phyloP scores from a whole-genome alignment of 2,888 invertebrate species.

The Itoplectis maculator region DNA sequence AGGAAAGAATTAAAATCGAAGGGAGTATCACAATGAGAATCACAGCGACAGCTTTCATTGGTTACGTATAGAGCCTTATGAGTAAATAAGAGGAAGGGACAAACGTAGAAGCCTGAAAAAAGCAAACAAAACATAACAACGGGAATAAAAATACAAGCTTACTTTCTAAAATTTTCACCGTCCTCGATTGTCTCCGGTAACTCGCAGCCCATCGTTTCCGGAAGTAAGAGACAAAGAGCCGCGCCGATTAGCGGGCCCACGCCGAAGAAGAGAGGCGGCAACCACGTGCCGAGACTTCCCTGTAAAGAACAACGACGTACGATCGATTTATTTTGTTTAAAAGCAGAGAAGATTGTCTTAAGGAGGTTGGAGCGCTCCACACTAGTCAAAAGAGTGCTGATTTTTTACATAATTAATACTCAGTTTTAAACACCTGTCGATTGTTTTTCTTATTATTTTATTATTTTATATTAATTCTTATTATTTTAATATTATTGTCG shows the following conservation, averaged over 20 bases:
- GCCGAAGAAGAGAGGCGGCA: conserved; percentile 85
- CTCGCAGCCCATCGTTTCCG: conserved; percentile 85
- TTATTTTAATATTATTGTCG: no score
- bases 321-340: no score
- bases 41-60: conserved; percentile 26
- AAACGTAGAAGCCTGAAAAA: neutral
- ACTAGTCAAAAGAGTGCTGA: no score
- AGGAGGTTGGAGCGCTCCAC: no score
- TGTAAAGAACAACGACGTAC: conserved; percentile 53
- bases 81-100: neutral
- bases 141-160: conserved; percentile 50
- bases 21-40: neutral
- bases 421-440: no score
- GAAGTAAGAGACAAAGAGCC: conserved; percentile 84
- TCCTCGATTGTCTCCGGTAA: conserved; percentile 86
- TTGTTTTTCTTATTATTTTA: no score
- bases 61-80: neutral
- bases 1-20: neutral
- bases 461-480: no score
- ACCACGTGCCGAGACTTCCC: conserved; percentile 76
- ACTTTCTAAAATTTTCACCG: conserved; percentile 84
- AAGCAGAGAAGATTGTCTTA: no score
- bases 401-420: no score
- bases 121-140: neutral
- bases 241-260: conserved; percentile 84